Percentiles rank a stretch among this genome's conserved stretches.
These are phyloP conservation scores for Pyrochroa serraticornis DNA, from an alignment of 2,888 invertebrate species.

Conservation along the genomic window DNA sequence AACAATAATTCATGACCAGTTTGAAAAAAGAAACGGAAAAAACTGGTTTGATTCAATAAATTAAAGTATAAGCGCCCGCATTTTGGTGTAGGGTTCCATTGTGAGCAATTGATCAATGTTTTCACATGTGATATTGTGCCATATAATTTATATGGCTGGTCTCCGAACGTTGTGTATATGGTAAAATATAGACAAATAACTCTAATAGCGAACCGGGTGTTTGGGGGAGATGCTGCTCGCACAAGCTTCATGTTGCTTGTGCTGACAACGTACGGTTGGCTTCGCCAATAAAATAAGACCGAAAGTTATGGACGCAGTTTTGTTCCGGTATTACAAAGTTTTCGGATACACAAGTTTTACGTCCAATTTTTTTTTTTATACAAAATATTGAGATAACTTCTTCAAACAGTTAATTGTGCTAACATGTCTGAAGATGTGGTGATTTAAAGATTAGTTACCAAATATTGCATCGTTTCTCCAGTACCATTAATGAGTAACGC, in stretches of 20 bases:
- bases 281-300: too few species aligned
- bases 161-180: constrained; percentile 45
- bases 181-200: constrained; percentile 48
- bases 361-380: too few species aligned
- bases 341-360: too few species aligned
- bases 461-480: too few species aligned
- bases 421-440: too few species aligned
- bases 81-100: constrained; percentile 39
- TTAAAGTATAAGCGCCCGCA: constrained; percentile 39
- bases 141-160: constrained; percentile 43
- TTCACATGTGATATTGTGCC: constrained; percentile 48
- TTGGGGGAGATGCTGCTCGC: constrained; percentile 29
- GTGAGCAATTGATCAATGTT: constrained; percentile 49
- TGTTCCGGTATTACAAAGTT: too few species aligned
- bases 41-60: constrained; percentile 35
- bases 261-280: too few species aligned
- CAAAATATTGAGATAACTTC: too few species aligned
- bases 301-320: too few species aligned
- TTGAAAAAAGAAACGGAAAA: constrained; percentile 23
- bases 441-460: too few species aligned
- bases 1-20: constrained; percentile 26
- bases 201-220: constrained; percentile 37
- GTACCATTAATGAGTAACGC: too few species aligned
- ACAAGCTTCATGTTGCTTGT: neutral
- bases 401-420: too few species aligned